Evolutionary conservation across 2,113 vertebrate species (phyloP), one percentile per base, ranked within the genome.

Genomic region (Pangasianodon hypophthalmus): DNA sequence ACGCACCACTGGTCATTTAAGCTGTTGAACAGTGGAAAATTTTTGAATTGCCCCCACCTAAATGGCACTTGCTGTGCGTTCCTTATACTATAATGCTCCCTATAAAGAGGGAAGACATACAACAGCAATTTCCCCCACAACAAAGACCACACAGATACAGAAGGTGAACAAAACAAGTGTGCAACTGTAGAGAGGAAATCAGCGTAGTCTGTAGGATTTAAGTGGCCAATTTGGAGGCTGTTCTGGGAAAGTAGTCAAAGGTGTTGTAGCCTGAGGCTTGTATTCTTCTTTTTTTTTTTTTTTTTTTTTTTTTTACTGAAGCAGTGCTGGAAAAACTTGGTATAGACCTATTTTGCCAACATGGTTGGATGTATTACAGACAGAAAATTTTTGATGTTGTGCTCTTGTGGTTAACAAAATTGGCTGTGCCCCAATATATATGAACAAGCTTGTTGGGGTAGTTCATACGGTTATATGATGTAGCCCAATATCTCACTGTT

Each of bases 1-100:
- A 92, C 85, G 82, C 86, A 90, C 93, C 90, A 87, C 89, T 86
- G 92, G 90, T 92, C 91, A 90, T 92, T 93, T 91, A 94, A 92
- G 93, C 83, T 92, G 88, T 90, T 87, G 90, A 88, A 92, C 75
- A 73, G 92, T 92, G 93, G 89, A 90, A 89, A 83, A 87, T 64
- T 32, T 62, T 86, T 90, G 90, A 95, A 94, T 94, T 93, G 92
- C 93, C 88, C n/a, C 58, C 86, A 88, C 84, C 32, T 91, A 88
- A 86, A 90, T 92, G 73, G 86, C 79, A 54, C 87, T 69, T 85
- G 50, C 64, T 88, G 93, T 91, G 91, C 88, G 88, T 89, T 86
- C 90, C 48, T 92, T 69, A 91, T 91, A 92, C 86, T 88, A 84
- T 90, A 94, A 92, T 91, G 87, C 83, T 84, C 91, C 86, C 67